Percentiles rank a stretch among this genome's conserved stretches.
Evolutionary conservation across 2,113 vertebrate species (phyloP).

Genomic region (Crotalus helleri): DNA sequence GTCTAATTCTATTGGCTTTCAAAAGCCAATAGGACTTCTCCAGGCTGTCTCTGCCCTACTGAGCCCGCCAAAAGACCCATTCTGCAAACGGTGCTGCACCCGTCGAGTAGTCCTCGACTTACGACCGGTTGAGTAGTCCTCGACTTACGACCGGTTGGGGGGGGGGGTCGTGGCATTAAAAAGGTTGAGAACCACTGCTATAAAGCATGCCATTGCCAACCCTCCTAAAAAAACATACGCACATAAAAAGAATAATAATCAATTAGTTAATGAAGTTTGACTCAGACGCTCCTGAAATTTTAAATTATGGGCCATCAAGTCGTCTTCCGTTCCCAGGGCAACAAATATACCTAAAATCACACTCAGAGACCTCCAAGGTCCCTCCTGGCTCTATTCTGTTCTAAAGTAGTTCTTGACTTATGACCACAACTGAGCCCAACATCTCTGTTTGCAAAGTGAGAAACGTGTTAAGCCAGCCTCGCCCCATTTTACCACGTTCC

Average conservation of each 20-base stretch:
- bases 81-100: no score
- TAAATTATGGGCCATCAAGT: background rate
- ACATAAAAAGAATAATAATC: background rate
- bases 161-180: no score
- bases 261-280: background rate
- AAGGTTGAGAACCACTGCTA: background rate
- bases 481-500: background rate
- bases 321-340: background rate
- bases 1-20: no score
- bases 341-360: background rate
- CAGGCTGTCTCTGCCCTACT: no score
- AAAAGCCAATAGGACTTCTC: no score
- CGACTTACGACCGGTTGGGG: no score
- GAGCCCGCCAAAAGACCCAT: no score
- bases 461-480: background rate
- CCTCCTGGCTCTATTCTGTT: no score
- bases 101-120: no score
- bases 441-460: background rate
- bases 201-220: background rate
- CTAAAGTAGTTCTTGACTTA: background rate
- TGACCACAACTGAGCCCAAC: background rate
- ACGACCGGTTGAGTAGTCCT: no score
- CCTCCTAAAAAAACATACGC: background rate
- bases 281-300: background rate
- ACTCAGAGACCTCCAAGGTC: no score